Evolutionary conservation across 2,888 invertebrate species (phyloP), one percentile per base, ranked within the genome.

Genomic region (Stenoptilia bipunctidactyla): DNA sequence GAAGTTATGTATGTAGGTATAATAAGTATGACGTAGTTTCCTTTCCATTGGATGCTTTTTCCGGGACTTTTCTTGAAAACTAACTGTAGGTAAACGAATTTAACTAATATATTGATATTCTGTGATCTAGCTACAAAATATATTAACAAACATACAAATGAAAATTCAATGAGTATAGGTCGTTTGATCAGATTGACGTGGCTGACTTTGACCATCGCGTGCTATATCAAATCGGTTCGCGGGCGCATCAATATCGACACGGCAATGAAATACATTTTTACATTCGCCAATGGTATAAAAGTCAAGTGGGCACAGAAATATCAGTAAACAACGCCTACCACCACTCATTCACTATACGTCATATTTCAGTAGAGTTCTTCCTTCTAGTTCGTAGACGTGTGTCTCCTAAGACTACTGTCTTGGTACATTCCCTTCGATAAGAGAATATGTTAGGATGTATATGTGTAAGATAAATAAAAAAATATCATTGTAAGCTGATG

Each of bases 261-360:
- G 63, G 64, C 64, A 71, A 69, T 70, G 70, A 74, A 65, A 67
- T 57, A 51, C 59, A 66, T 73, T 77, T 76, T 77, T 72, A 73
- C 59, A 69, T 63, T 53, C 56, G 56, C 66, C 61, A 76, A 74
- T 71, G 73, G 70, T 74, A 69, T 65, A 57, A 59, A 47, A 56
- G 63, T 79, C 79, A 74, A 80, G 82, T 73, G 74, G 65, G 47
- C 63, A 71, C 70, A 60, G 65, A 76, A 79, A 79, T 77, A 82
- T 63, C 64, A 52, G 58, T 66, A 76, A 70, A 72, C 73, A 64
- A 60, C 68, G 68, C 69, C 67, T 66, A 64, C 70, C 61, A 55
- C 52, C 56, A 59, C 60, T 63, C 82, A 77, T 77, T 76, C 76
- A 75, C 68, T 48, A 44, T 46, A 65, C 70, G 70, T 70, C 68